Percentiles rank a stretch among this genome's conserved stretches.
phyloP scores from a whole-genome alignment of 2,888 invertebrate species.

The Portevinia maculata region DNA sequence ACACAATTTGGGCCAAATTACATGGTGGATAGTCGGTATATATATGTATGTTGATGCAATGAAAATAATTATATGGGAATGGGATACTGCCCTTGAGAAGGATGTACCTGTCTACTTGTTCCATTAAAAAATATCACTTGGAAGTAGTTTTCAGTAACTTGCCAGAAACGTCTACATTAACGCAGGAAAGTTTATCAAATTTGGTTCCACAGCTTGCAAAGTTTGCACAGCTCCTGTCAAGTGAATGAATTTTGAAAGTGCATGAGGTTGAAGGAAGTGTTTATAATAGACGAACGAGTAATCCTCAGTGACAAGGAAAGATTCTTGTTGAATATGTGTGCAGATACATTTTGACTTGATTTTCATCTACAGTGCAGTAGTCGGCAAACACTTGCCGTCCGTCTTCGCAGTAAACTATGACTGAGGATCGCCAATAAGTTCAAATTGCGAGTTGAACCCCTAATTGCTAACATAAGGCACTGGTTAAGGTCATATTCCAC shows the following conservation, averaged over 20 bases:
- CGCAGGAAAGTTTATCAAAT: not conserved
- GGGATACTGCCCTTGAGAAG: slow-evolving; percentile 1
- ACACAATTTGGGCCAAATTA: not conserved
- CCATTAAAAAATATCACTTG: not conserved
- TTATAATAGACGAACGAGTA: not conserved
- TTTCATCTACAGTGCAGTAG: too few species aligned
- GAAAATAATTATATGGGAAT: not conserved
- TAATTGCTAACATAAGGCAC: too few species aligned
- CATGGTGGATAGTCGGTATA: not conserved
- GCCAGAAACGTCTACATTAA: not conserved
- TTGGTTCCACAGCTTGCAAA: not conserved
- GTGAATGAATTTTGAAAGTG: not conserved
- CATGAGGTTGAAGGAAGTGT: not conserved
- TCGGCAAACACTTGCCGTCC: too few species aligned
- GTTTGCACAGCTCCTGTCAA: not conserved
- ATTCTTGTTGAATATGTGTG: too few species aligned
- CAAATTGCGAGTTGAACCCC: too few species aligned
- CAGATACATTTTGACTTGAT: too few species aligned
- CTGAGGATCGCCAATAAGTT: too few species aligned
- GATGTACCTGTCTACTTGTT: not conserved
- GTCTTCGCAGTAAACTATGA: too few species aligned
- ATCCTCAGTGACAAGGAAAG: too few species aligned
- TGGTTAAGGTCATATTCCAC: too few species aligned
- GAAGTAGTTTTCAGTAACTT: not conserved
- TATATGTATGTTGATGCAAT: not conserved